Conservation (phyloP, 2,113 vertebrate species). For the Antigone vipio region DNA sequence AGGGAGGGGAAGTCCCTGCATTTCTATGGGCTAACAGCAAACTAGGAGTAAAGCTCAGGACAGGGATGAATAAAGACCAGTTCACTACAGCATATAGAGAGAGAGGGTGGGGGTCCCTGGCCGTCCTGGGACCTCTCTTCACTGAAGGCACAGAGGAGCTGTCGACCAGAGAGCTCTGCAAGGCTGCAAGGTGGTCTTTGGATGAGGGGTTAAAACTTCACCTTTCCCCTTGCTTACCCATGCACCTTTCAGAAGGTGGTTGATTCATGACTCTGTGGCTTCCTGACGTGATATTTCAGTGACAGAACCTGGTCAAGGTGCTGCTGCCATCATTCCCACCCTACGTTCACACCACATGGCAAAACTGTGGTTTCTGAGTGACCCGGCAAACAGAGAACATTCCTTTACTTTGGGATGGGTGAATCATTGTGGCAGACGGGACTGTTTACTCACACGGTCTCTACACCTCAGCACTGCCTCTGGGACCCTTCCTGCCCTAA, state of each 20-base stretch:
- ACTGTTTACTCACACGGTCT: neutral
- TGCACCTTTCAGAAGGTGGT: neutral
- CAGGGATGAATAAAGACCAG: neutral
- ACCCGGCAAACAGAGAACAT: neutral
- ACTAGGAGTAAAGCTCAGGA: neutral
- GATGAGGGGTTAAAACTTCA: accelerated
- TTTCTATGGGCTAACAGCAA: neutral
- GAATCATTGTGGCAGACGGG: accelerated
- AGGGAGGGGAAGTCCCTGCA: neutral
- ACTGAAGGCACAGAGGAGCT: accelerated
- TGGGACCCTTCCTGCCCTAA: neutral
- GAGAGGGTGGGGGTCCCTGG: neutral
- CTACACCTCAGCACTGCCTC: neutral
- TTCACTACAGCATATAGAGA: neutral
- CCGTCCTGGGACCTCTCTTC: accelerated
- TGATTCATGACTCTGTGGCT: neutral
- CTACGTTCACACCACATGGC: accelerated
- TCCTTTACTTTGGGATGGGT: neutral
- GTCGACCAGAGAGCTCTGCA: accelerated
- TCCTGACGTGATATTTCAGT: neutral
- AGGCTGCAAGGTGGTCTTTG: neutral
- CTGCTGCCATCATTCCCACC: neutral
- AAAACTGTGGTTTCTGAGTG: neutral
- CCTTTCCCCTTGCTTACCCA: neutral
- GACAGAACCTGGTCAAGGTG: neutral